Percentiles rank a stretch among this genome's conserved stretches.
These are phyloP conservation scores for Orthonychiurus folsomi DNA, from an alignment of 2,888 invertebrate species.

Conservation along the genomic window DNA sequence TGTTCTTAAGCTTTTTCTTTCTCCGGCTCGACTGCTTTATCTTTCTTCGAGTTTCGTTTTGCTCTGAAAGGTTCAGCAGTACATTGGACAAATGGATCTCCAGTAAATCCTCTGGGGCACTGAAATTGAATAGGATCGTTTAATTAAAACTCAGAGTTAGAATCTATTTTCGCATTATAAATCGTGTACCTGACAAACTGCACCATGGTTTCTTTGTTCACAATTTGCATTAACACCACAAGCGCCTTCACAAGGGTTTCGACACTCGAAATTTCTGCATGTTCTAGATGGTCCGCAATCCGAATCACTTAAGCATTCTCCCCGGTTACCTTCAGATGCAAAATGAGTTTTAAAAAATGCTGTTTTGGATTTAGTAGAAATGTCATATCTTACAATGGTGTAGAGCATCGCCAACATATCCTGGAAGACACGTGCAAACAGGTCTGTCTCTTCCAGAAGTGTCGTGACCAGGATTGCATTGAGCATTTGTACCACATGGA, in stretches of 20 bases:
- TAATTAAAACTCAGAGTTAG: too few species aligned
- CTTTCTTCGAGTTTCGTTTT: not conserved
- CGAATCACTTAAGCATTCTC: constrained; percentile 67
- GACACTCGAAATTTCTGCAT: constrained; percentile 64
- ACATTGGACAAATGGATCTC: constrained; percentile 8
- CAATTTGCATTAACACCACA: constrained; percentile 69
- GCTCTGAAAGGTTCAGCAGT: constrained; percentile 12
- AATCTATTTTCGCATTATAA: not conserved
- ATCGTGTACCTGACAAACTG: constrained; percentile 5
- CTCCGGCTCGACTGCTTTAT: not conserved
- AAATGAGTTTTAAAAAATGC: not conserved
- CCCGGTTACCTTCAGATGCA: constrained; percentile 51
- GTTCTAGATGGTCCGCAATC: constrained; percentile 67
- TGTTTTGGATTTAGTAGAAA: not conserved
- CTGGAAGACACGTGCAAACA: constrained; percentile 9
- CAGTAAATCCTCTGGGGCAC: constrained; percentile 8
- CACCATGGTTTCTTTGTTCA: constrained; percentile 58
- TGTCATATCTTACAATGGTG: constrained; percentile 49
- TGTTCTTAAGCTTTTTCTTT: not conserved
- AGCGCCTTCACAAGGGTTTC: constrained; percentile 40
- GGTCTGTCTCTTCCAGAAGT: constrained; percentile 70
- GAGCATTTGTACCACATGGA: constrained; percentile 71
- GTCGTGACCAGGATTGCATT: constrained; percentile 75
- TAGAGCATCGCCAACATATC: constrained; percentile 58
- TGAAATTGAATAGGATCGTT: not conserved